These are phyloP conservation scores for Micronycteris hirsuta DNA, from an alignment of 2,113 vertebrate species.

Conservation along the genomic window DNA sequence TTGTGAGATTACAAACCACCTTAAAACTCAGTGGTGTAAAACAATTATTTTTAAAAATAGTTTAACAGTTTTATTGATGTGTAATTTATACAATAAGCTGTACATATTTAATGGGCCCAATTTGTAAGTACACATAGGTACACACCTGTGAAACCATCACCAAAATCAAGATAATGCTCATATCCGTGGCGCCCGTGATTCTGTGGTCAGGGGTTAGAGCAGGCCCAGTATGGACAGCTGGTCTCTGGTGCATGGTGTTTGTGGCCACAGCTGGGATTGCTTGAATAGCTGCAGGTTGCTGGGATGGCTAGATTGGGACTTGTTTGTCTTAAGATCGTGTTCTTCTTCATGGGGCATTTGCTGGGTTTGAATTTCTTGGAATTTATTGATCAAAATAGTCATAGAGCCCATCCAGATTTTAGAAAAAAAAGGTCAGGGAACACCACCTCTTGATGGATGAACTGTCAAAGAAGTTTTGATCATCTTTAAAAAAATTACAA, in stretches of 20 bases:
- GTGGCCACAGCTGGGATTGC: not conserved
- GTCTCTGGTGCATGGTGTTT: not conserved
- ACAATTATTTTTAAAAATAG: not conserved
- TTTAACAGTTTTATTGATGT: not conserved
- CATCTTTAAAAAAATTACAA: not conserved
- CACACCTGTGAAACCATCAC: not conserved
- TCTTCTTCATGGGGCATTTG: not conserved
- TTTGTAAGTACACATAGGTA: not conserved
- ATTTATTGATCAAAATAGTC: not conserved
- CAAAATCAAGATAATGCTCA: not conserved
- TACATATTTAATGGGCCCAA: not conserved
- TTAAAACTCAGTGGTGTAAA: not conserved
- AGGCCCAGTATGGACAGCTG: not conserved
- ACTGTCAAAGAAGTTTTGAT: not conserved
- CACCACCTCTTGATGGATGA: not conserved
- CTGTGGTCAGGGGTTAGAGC: not conserved
- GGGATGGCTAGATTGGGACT: not conserved
- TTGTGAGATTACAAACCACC: not conserved
- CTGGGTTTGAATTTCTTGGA: not conserved
- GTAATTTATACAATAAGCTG: not conserved
- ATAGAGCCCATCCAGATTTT: not conserved
- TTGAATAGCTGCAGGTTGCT: not conserved
- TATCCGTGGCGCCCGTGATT: not conserved
- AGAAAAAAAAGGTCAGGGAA: not conserved
- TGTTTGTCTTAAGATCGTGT: not conserved